Percentiles rank a stretch among this genome's conserved stretches.
Conservation (phyloP, 2,113 vertebrate genomes). For the Dipodomys ordii region DNA sequence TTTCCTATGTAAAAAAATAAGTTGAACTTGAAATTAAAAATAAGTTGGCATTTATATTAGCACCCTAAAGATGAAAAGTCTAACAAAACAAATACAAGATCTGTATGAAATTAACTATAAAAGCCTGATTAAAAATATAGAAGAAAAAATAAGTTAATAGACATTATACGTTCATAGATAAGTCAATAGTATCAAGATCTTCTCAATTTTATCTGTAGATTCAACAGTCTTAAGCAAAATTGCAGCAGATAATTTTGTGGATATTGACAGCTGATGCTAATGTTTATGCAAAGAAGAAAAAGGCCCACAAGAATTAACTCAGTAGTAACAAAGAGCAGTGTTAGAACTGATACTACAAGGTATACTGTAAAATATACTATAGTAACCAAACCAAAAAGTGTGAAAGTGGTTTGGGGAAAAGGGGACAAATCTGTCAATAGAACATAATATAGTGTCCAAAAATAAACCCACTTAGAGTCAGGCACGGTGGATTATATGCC, state of each 20-base stretch:
- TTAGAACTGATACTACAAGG: not conserved
- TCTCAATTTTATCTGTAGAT: no score
- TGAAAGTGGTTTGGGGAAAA: no score
- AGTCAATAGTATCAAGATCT: no score
- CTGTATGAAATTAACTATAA: not conserved
- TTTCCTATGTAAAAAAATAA: not conserved
- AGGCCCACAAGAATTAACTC: no score
- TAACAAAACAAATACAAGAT: not conserved
- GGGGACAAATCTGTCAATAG: not conserved
- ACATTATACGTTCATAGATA: not conserved
- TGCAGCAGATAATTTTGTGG: no score
- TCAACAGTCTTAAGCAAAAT: no score
- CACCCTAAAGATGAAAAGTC: not conserved
- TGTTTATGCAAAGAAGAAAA: no score
- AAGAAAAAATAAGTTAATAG: not conserved
- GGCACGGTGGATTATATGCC: fast-evolving
- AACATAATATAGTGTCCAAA: not conserved
- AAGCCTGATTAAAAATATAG: not conserved
- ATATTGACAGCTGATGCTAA: no score
- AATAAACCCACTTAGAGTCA: not conserved
- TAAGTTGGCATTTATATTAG: not conserved
- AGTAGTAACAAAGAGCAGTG: no score
- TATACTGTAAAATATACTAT: not conserved
- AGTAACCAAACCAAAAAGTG: not conserved
- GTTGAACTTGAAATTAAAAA: not conserved